A percentile compares a stretch with the other conserved stretches of the same genome.
Evolutionary conservation across 2,113 vertebrate genomes (phyloP).

Genomic region (Alligator sinensis): DNA sequence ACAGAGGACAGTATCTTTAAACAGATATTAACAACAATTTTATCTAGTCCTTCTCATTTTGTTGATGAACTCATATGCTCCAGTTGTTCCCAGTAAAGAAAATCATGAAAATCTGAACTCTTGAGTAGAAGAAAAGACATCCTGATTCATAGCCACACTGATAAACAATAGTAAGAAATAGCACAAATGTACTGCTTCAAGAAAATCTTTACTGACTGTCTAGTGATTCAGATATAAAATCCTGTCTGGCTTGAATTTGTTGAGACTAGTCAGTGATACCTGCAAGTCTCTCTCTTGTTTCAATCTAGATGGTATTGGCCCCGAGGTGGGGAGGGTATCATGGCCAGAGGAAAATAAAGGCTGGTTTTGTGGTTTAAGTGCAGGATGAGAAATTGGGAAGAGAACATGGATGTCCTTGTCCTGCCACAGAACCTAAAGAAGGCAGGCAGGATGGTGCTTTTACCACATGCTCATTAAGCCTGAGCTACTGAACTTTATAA

Average conservation of each 20-base stretch:
- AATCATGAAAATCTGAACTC: neutral
- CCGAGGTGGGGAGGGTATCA: neutral
- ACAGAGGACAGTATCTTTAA: constrained; percentile 1
- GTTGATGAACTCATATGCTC: fast-evolving
- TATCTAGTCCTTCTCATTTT: neutral
- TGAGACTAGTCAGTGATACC: neutral
- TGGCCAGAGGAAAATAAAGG: neutral
- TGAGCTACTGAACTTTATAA: neutral
- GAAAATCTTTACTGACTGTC: neutral
- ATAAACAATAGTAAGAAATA: neutral
- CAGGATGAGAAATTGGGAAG: neutral
- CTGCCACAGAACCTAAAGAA: neutral
- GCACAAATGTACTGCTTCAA: neutral
- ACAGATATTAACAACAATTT: neutral
- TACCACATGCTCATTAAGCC: neutral
- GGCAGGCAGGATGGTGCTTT: fast-evolving
- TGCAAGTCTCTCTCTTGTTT: neutral
- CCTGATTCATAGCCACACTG: neutral
- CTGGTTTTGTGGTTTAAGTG: neutral
- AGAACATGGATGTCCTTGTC: neutral
- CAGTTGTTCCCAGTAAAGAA: neutral
- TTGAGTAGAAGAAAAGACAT: neutral
- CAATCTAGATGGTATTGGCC: neutral
- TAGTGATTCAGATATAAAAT: neutral
- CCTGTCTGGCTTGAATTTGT: neutral